phyloP scores from a whole-genome alignment of 2,797 vertebrate species.

The Sebastes nivosus region DNA sequence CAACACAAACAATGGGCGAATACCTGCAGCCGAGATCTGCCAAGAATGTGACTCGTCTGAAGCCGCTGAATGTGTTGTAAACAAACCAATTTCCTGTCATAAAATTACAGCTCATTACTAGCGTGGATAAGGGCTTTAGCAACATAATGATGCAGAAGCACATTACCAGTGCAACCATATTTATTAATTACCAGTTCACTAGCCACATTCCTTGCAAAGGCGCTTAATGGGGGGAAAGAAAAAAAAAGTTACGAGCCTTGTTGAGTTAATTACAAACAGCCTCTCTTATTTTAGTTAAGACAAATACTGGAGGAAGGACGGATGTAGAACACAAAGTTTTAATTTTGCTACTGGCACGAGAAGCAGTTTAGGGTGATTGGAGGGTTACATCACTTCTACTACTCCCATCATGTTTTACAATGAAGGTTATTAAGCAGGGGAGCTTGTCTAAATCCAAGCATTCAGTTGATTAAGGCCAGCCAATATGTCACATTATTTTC shows the following conservation, averaged over 20 bases:
- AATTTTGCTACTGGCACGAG: constrained; percentile 86
- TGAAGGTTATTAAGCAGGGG: constrained; percentile 75
- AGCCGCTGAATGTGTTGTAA: constrained; percentile 74
- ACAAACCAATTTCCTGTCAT: constrained; percentile 80
- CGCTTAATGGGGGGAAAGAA: constrained; percentile 58
- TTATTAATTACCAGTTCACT: constrained; percentile 82
- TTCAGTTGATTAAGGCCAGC: constrained; percentile 32
- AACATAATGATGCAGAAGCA: constrained; percentile 78
- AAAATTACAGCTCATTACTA: constrained; percentile 81
- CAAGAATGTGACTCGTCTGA: constrained; percentile 37
- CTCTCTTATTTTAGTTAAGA: constrained; percentile 62
- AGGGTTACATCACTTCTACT: constrained; percentile 87
- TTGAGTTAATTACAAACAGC: constrained; percentile 82
- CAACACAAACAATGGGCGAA: constrained; percentile 31
- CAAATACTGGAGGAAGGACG: constrained; percentile 62
- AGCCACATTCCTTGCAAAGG: constrained; percentile 72
- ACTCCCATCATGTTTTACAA: constrained; percentile 88
- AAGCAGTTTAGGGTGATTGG: constrained; percentile 87
- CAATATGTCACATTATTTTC: not conserved
- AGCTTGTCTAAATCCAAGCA: constrained; percentile 81
- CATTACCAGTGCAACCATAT: constrained; percentile 76
- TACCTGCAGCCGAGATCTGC: constrained; percentile 57
- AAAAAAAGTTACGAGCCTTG: constrained; percentile 65
- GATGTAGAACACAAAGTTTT: constrained; percentile 73
- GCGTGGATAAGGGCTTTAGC: constrained; percentile 69